Conservation (phyloP, 2,113 vertebrate species). For the Chamaetylas fuelleborni region DNA sequence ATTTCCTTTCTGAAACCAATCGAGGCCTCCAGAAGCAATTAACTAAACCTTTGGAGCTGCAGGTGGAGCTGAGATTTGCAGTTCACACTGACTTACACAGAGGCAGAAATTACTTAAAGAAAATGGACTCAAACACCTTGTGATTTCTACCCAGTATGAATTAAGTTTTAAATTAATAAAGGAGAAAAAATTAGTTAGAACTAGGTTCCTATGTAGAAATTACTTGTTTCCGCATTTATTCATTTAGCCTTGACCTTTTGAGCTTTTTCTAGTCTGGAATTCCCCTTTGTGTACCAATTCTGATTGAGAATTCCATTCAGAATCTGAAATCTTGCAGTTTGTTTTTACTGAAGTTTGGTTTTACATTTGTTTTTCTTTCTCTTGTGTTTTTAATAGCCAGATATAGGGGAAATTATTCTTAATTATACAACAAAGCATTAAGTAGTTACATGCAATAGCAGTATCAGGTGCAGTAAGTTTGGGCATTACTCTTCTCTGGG, state of each 20-base stretch:
- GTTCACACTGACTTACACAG: background rate
- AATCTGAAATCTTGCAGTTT: background rate
- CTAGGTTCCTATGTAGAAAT: background rate
- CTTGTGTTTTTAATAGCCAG: background rate
- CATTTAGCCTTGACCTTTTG: background rate
- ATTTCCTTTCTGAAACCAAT: background rate
- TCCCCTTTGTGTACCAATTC: background rate
- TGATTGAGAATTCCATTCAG: background rate
- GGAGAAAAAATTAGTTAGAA: background rate
- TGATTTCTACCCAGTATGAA: background rate
- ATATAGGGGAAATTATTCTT: background rate
- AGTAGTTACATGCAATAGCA: background rate
- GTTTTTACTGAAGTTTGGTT: background rate
- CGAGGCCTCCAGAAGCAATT: background rate
- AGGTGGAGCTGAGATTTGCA: background rate
- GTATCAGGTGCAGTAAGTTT: background rate
- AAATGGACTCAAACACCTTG: background rate
- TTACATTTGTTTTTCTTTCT: background rate
- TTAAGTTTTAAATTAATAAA: background rate
- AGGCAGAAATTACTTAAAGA: background rate
- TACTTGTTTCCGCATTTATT: background rate
- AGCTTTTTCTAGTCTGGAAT: background rate
- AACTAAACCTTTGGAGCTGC: background rate
- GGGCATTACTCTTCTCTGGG: background rate
- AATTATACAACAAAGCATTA: background rate